Percentiles rank a stretch among this genome's conserved stretches.
Conservation (phyloP, 2,888 invertebrate genomes). For the Ormyrus pomaceus region DNA sequence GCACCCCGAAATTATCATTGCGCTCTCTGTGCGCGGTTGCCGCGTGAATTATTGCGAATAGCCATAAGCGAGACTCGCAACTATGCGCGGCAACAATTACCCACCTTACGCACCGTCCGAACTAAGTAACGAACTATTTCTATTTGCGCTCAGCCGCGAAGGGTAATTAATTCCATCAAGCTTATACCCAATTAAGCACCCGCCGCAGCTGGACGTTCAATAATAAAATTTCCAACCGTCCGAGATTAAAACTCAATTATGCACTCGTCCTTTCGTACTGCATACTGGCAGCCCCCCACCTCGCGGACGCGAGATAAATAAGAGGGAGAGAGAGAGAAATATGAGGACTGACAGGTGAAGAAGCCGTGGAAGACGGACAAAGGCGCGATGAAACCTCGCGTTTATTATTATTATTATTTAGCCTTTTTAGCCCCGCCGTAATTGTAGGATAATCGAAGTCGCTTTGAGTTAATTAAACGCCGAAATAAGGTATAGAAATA, state of each 20-base stretch:
- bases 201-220: constrained; percentile 28
- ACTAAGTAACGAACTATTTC: not conserved
- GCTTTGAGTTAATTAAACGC: no score
- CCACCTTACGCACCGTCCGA: not conserved
- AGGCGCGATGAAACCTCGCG: not conserved
- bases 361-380: not conserved
- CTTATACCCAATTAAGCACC: constrained; percentile 42
- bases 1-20: no score
- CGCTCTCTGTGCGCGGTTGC: not conserved
- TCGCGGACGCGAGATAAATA: not conserved
- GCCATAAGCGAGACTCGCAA: constrained; percentile 5
- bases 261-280: constrained; percentile 16
- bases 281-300: not conserved
- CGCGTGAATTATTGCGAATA: constrained; percentile 11
- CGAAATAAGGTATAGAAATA: no score
- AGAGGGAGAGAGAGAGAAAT: constrained; percentile 8
- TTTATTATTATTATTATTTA: no score
- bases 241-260: constrained; percentile 54
- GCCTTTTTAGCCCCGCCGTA: no score
- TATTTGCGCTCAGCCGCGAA: not conserved
- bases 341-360: constrained; percentile 31
- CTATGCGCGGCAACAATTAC: not conserved
- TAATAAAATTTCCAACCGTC: constrained; percentile 43
- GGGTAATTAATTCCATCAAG: constrained; percentile 48
- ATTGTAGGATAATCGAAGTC: no score